Evolutionary conservation across 1,140 invertebrate genomes (phyloP).

Genomic region (Drosophila orena): DNA sequence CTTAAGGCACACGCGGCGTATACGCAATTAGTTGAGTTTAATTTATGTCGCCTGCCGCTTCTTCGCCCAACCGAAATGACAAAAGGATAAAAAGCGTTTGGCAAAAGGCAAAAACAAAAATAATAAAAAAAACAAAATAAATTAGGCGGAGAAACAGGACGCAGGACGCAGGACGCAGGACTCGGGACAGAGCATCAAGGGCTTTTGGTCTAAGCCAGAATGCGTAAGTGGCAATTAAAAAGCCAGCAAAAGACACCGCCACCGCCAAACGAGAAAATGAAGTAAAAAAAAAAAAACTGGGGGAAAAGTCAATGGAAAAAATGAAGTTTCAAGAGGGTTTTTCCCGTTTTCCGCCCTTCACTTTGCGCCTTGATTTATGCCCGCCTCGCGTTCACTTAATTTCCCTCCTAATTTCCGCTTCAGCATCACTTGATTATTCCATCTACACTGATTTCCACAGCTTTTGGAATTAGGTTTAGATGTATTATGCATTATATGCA

Average conservation of each 20-base stretch:
- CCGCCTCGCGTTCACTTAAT: slow-evolving; percentile 42
- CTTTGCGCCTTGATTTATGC: slow-evolving; percentile 39
- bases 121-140: slow-evolving; percentile 22
- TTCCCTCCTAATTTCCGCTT: slow-evolving; percentile 34
- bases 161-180: slow-evolving; percentile 1
- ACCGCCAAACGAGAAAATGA: slow-evolving; percentile 10
- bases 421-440: slow-evolving; percentile 6
- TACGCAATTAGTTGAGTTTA: slow-evolving; percentile 77
- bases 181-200: slow-evolving; percentile 13
- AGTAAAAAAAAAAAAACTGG: background rate
- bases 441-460: background rate
- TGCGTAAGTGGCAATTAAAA: slow-evolving; percentile 78
- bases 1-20: slow-evolving; percentile 74
- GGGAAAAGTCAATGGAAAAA: slow-evolving; percentile 36
- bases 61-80: slow-evolving; percentile 53
- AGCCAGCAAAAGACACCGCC: slow-evolving; percentile 41
- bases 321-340: slow-evolving; percentile 22
- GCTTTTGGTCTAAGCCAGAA: slow-evolving; percentile 57
- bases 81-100: slow-evolving; percentile 75
- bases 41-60: slow-evolving; percentile 37
- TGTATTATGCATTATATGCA: slow-evolving; percentile 1
- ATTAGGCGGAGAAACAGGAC: slow-evolving; percentile 47
- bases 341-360: slow-evolving; percentile 3
- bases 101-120: slow-evolving; percentile 13
- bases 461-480: background rate